Evolutionary conservation across 2,888 invertebrate genomes (phyloP).

Genomic region (Epirrhoe tristata): DNA sequence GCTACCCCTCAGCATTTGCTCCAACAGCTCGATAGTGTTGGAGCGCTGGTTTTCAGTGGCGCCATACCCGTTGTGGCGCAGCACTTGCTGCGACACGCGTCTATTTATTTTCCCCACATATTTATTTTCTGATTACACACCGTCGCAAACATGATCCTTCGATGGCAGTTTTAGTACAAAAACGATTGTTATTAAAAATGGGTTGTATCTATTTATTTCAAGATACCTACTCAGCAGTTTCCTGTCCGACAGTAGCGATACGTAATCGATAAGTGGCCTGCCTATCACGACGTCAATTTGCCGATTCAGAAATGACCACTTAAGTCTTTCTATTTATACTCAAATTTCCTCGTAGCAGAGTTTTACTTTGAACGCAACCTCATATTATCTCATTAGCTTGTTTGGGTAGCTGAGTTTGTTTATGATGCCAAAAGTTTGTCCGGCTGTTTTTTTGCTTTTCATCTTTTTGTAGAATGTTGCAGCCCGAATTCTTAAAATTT

Average conservation of each 20-base stretch:
- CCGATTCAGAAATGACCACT: constrained; percentile 9
- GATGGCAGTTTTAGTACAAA: too few species aligned
- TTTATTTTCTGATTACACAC: too few species aligned
- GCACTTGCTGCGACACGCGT: too few species aligned
- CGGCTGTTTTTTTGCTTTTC: constrained; percentile 5
- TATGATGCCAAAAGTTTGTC: neutral
- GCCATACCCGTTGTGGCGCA: too few species aligned
- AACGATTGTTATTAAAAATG: too few species aligned
- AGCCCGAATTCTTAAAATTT: neutral
- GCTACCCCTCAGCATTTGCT: too few species aligned
- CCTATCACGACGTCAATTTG: constrained; percentile 19
- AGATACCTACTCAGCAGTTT: neutral
- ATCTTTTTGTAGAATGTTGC: constrained; percentile 1
- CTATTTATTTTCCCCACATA: too few species aligned
- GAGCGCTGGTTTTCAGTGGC: too few species aligned
- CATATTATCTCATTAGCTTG: constrained; percentile 2
- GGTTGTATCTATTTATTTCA: neutral
- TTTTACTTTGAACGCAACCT: constrained; percentile 1
- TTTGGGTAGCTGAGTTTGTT: neutral
- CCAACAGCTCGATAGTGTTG: too few species aligned
- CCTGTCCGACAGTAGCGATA: constrained; percentile 1
- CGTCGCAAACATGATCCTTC: too few species aligned
- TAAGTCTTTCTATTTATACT: constrained; percentile 9
- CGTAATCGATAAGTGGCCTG: constrained; percentile 16
- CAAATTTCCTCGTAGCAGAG: constrained; percentile 1